Evolutionary conservation across 2,888 invertebrate species (phyloP).

Genomic region (Nezara viridula): DNA sequence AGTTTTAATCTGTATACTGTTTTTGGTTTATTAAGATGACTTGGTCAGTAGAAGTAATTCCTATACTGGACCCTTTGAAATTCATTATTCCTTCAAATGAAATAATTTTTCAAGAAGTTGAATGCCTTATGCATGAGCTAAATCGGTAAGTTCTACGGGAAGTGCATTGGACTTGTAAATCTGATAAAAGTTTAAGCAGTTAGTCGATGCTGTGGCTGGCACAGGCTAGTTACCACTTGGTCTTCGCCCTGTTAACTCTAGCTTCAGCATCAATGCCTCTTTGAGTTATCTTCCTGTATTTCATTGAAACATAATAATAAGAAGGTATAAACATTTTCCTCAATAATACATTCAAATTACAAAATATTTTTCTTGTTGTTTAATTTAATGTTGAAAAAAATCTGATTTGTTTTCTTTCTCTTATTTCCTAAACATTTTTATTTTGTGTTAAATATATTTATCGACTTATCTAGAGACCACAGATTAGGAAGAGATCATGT

Average conservation of each 20-base stretch:
- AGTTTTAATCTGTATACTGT: too few relatives aligned
- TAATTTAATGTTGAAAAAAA: too few relatives aligned
- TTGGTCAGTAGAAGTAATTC: too few relatives aligned
- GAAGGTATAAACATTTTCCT: neutral
- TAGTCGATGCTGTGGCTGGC: conserved; percentile 42
- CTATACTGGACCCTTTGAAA: too few relatives aligned
- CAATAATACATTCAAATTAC: neutral
- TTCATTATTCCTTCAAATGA: too few relatives aligned
- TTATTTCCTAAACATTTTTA: too few relatives aligned
- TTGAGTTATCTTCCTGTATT: neutral
- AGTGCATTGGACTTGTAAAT: conserved; percentile 24
- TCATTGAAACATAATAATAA: neutral
- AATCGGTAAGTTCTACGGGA: neutral
- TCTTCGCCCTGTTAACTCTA: neutral
- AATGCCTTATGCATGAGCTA: neutral
- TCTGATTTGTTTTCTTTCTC: too few relatives aligned
- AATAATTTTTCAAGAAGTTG: too few relatives aligned
- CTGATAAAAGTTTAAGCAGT: conserved; percentile 34
- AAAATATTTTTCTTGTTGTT: too few relatives aligned
- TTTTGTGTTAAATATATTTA: neutral
- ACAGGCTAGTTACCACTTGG: conserved; percentile 7
- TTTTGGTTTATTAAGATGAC: too few relatives aligned
- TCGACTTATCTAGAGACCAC: neutral
- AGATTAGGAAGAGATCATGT: neutral
- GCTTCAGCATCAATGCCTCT: neutral